phyloP scores from a whole-genome alignment of 2,888 invertebrate genomes.

The Rhyacophila evoluta region DNA sequence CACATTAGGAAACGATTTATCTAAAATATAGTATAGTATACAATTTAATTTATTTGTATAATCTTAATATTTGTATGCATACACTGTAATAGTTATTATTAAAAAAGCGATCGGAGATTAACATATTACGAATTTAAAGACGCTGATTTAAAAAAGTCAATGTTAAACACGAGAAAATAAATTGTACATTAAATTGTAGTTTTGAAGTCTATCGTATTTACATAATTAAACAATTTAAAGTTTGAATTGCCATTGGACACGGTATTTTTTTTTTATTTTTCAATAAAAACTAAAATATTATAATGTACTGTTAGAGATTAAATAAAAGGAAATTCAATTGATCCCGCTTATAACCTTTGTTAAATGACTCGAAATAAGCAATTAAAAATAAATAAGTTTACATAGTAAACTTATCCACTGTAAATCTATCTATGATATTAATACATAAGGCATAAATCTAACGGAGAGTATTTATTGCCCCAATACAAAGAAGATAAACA shows the following conservation, averaged over 20 bases:
- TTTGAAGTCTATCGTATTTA: neutral
- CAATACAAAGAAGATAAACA: slow-evolving; percentile 10
- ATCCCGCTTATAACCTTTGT: slow-evolving; percentile 22
- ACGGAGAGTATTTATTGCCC: neutral
- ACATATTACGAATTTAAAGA: neutral
- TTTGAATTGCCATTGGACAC: neutral
- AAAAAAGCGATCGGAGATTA: slow-evolving; percentile 7
- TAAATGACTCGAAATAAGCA: slow-evolving; percentile 1
- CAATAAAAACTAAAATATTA: neutral
- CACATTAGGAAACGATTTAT: no score
- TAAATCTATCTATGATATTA: neutral
- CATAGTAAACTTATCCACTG: neutral
- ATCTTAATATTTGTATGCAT: neutral
- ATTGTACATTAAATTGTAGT: slow-evolving; percentile 10
- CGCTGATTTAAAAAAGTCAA: neutral
- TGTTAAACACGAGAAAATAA: slow-evolving; percentile 15
- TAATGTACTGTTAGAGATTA: slow-evolving; percentile 4
- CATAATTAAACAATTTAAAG: slow-evolving; percentile 9
- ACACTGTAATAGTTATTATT: neutral
- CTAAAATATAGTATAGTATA: no score
- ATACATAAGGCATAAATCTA: slow-evolving; percentile 17
- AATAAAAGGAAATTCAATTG: neutral
- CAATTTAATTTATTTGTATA: no score
- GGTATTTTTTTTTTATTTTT: neutral
- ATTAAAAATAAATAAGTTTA: neutral